These are phyloP conservation scores for Alloplasta piceator DNA, from an alignment of 2,888 invertebrate genomes.

Conservation along the genomic window DNA sequence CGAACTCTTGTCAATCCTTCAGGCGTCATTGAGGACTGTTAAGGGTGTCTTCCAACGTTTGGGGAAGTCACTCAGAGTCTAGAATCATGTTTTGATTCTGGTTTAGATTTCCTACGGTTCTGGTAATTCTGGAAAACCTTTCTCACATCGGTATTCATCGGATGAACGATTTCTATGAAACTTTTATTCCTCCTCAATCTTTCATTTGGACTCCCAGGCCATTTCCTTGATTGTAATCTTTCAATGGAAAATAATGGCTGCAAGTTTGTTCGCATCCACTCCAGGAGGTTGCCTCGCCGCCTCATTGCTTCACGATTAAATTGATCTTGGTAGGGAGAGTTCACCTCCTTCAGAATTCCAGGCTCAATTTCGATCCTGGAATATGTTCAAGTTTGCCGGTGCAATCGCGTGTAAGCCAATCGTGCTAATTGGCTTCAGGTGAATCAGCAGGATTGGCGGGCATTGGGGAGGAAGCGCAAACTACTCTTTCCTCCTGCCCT, in stretches of 20 bases:
- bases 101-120: too few species aligned
- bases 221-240: too few species aligned
- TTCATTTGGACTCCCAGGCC: too few species aligned
- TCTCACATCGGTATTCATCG: too few species aligned
- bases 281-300: conserved; percentile 29
- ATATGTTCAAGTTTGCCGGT: conserved; percentile 67
- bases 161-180: too few species aligned
- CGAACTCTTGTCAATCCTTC: too few species aligned
- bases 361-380: conserved; percentile 51
- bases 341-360: conserved; percentile 41
- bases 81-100: too few species aligned
- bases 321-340: conserved; percentile 33
- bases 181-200: too few species aligned
- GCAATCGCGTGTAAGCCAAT: conserved; percentile 72
- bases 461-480: conserved; percentile 6
- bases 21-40: too few species aligned
- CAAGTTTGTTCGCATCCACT: conserved; percentile 37
- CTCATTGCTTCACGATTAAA: conserved; percentile 55
- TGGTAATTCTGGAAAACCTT: too few species aligned
- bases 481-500: conserved; percentile 43
- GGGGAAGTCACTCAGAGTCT: too few species aligned
- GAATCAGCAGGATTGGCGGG: conserved; percentile 61
- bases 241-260: neutral
- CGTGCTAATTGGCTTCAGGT: conserved; percentile 72
- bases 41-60: too few species aligned